Conservation (phyloP, 1,140 invertebrate species). For the Hesperophylax magnus region DNA sequence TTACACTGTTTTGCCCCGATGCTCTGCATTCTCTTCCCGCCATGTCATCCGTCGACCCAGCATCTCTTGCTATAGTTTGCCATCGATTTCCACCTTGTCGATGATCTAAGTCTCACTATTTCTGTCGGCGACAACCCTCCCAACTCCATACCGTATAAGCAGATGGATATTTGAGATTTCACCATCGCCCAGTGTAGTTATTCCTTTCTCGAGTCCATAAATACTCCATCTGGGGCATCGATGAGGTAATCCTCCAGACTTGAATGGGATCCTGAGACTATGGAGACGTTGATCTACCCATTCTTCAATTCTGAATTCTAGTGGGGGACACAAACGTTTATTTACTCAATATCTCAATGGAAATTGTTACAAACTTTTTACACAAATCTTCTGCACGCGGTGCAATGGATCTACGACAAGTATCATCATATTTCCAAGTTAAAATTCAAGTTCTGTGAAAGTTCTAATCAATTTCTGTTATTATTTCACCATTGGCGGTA, state of each 20-base stretch:
- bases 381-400: no score
- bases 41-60: neutral
- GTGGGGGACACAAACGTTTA: no score
- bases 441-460: no score
- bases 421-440: no score
- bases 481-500: no score
- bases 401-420: no score
- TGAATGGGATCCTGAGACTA: conserved; percentile 21
- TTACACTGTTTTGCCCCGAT: neutral
- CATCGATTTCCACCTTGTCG: conserved; percentile 53
- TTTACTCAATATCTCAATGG: no score
- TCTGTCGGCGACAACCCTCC: conserved; percentile 37
- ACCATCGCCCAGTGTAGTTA: conserved; percentile 14
- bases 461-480: no score
- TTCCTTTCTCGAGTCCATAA: conserved; percentile 35
- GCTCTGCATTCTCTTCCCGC: neutral
- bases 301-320: no score
- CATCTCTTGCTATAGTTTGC: neutral
- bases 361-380: no score
- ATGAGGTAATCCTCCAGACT: conserved; percentile 51
- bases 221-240: conserved; percentile 46
- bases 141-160: conserved; percentile 51
- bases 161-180: conserved; percentile 56
- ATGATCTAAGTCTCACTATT: conserved; percentile 54
- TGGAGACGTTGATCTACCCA: neutral